Evolutionary conservation across 2,888 invertebrate species (phyloP), one percentile per base, ranked within the genome.

Genomic region (Diarsia mendica): DNA sequence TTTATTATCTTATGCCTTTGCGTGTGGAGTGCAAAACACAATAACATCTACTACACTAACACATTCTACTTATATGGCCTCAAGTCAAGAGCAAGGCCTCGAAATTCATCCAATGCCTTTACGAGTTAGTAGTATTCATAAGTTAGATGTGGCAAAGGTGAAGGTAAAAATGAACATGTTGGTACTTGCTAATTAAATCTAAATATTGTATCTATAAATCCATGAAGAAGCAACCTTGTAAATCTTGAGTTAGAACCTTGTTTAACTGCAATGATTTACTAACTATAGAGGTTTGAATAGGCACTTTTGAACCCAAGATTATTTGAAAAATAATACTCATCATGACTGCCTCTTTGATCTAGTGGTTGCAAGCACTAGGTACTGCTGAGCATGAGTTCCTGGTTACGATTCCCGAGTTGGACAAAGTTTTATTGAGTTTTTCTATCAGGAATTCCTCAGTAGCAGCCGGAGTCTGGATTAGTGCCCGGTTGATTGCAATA

Each of bases 121-220:
- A n/a, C n/a, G n/a, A n/a, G n/a, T n/a, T 60, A 44, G 15, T 68
- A 39, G 18, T 78, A 51, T 53, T n/a, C 20, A 69, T 23, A 79
- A 46, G 46, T 72, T 64, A n/a, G 48, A 33, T 64, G 23, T 58
- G 20, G 72, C 46, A 65, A 64, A 82, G 64, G 49, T 82, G 70
- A 77, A 70, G 76, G 67, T 51, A 48, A 69, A 80, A 66, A 18
- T 15, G 1, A 9, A 58, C 33, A 60, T 53, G n/a, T 49, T 66
- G 39, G 8, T 60, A 70, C 55, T 63, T 71, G 60, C 6, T 55
- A 82, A 77, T 64, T 15, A 46, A 77, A 77, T 65, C 44, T 51
- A 67, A 71, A 67, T 53, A 44, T 64, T 73, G 13, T 44, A 58
- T 68, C 20, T 10, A 67, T 23, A 58, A 58, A 66, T 51, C 23